Percentiles rank a stretch among this genome's conserved stretches.
Evolutionary conservation across 2,888 invertebrate species (phyloP).

Genomic region (Epirrhoe alternata): DNA sequence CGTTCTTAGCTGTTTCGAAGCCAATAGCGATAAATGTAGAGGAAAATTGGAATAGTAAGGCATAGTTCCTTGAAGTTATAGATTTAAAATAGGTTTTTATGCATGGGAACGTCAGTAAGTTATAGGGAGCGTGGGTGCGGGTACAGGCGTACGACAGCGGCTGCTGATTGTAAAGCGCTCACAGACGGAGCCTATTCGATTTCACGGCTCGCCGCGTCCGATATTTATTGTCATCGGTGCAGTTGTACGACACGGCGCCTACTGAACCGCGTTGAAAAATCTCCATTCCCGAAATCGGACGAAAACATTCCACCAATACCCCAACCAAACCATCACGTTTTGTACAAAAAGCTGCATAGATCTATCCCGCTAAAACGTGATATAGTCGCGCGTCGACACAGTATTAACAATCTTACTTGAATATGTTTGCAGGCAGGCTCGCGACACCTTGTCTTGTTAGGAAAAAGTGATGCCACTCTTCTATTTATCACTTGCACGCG

Average conservation of each 20-base stretch:
- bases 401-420: conserved; percentile 72
- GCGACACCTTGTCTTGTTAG: conserved; percentile 83
- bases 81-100: conserved; percentile 68
- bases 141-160: conserved; percentile 75
- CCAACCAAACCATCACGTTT: conserved; percentile 62
- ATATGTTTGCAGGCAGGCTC: conserved; percentile 67
- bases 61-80: conserved; percentile 32
- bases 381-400: conserved; percentile 43
- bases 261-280: conserved; percentile 83
- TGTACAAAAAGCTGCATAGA: conserved; percentile 57
- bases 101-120: conserved; percentile 74
- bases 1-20: conserved; percentile 5
- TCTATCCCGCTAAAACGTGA: conserved; percentile 57
- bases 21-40: background rate
- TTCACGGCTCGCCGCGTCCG: conserved; percentile 83
- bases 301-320: conserved; percentile 73
- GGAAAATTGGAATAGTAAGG: conserved; percentile 10
- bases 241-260: conserved; percentile 83
- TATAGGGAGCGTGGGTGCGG: conserved; percentile 61
- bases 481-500: conserved; percentile 81
- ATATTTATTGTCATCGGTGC: conserved; percentile 85
- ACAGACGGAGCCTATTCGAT: conserved; percentile 85
- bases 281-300: conserved; percentile 78
- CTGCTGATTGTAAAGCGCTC: conserved; percentile 85
- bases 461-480: conserved; percentile 75